Conservation (phyloP, 2,888 invertebrate species). For the Micropterix aruncella region DNA sequence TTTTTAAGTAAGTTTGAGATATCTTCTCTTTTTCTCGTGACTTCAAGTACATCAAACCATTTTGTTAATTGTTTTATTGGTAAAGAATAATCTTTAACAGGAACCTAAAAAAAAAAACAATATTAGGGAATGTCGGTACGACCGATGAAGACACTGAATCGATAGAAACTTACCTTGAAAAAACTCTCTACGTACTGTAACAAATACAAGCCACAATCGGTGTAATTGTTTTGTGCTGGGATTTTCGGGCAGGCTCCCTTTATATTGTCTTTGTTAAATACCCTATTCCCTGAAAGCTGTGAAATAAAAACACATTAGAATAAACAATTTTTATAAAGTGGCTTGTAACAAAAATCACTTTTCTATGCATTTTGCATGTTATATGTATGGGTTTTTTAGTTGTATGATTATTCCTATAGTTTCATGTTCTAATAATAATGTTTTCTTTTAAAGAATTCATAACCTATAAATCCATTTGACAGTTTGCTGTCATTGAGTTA, state of each 20-base stretch:
- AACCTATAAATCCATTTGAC: too few species aligned
- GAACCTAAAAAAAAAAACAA: conserved; percentile 43
- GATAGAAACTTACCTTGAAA: conserved; percentile 52
- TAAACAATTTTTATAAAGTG: not conserved
- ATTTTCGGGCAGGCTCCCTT: conserved; percentile 81
- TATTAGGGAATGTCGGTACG: not conserved
- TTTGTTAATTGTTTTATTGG: conserved; percentile 70
- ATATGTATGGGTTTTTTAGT: too few species aligned
- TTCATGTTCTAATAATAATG: too few species aligned
- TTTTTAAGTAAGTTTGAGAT: conserved; percentile 64
- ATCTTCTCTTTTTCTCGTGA: conserved; percentile 76
- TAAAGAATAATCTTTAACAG: conserved; percentile 65
- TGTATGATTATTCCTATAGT: too few species aligned
- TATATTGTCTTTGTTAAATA: conserved; percentile 71
- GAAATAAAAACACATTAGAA: conserved; percentile 14
- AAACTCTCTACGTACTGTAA: conserved; percentile 95
- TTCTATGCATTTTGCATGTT: too few species aligned
- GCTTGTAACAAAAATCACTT: conserved; percentile 1
- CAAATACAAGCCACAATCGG: conserved; percentile 92
- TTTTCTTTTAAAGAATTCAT: too few species aligned
- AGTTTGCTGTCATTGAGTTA: too few species aligned
- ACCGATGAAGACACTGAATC: not conserved
- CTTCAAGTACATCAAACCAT: conserved; percentile 80
- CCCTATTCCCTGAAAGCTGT: conserved; percentile 42
- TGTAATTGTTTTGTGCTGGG: conserved; percentile 96